Percentiles rank a stretch among this genome's conserved stretches.
phyloP scores from a whole-genome alignment of 2,113 vertebrate species.

The Dermatemys mawii region DNA sequence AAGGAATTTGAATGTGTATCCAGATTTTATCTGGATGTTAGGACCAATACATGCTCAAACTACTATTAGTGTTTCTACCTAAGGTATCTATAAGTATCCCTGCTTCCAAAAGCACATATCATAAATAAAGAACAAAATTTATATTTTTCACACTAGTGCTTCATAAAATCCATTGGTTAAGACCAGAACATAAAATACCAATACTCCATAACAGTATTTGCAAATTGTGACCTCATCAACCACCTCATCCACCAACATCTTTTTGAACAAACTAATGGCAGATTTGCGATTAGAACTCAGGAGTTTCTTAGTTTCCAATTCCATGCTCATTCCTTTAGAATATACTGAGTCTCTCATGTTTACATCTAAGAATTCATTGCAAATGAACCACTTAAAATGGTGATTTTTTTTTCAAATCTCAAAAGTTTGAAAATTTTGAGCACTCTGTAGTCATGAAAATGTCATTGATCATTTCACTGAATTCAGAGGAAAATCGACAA shows the following conservation, averaged over 20 bases:
- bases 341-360: neutral
- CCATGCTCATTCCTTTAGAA: neutral
- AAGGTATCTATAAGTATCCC: neutral
- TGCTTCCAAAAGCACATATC: neutral
- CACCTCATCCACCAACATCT: neutral
- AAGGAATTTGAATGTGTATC: neutral
- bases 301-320: neutral
- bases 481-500: neutral
- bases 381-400: neutral
- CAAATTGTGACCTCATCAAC: neutral
- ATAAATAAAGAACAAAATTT: neutral
- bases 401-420: neutral
- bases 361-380: neutral
- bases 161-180: neutral
- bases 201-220: neutral
- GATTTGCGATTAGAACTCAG: neutral
- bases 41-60: neutral
- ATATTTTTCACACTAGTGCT: neutral
- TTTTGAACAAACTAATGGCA: neutral
- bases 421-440: too few relatives aligned
- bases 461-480: neutral
- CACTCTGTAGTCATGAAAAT: neutral
- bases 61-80: neutral
- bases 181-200: neutral
- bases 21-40: neutral